These are phyloP conservation scores for Euzetes globulus DNA, from an alignment of 2,888 invertebrate genomes.

Conservation along the genomic window DNA sequence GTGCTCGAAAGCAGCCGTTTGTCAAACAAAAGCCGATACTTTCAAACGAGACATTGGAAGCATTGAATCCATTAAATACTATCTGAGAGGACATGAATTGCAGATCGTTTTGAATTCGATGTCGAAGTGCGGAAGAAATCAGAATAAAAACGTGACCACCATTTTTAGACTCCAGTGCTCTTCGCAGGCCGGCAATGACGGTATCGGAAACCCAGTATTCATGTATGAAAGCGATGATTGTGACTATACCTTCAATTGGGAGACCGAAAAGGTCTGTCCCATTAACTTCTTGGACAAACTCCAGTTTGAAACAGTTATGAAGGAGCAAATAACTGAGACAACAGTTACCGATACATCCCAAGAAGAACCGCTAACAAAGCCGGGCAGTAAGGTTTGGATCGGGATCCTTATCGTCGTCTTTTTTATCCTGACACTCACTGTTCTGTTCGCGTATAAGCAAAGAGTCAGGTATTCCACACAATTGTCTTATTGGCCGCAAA, in stretches of 20 bases:
- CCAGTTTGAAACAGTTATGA: not conserved
- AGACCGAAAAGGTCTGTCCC: slow-evolving; percentile 38
- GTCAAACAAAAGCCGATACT: slow-evolving; percentile 38
- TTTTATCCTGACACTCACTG: not conserved
- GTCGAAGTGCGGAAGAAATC: slow-evolving; percentile 40
- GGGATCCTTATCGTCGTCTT: not conserved
- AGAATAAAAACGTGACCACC: slow-evolving; percentile 40
- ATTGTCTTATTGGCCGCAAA: not conserved
- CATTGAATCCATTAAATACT: slow-evolving; percentile 34
- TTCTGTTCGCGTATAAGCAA: not conserved
- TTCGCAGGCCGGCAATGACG: slow-evolving; percentile 33
- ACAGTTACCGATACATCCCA: too few relatives aligned
- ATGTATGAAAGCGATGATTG: slow-evolving; percentile 41
- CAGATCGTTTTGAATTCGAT: slow-evolving; percentile 34
- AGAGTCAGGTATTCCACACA: not conserved
- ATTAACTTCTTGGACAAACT: not conserved
- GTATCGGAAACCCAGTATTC: slow-evolving; percentile 38
- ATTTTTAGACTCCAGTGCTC: slow-evolving; percentile 38
- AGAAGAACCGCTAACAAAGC: too few relatives aligned
- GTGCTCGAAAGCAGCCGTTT: slow-evolving; percentile 40
- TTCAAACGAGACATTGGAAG: slow-evolving; percentile 40
- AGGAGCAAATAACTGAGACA: not conserved
- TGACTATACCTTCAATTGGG: slow-evolving; percentile 42
- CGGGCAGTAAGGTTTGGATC: slow-evolving; percentile 7
- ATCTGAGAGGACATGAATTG: slow-evolving; percentile 36